phyloP scores from a whole-genome alignment of 2,113 vertebrate genomes.

The Peromyscus californicus region DNA sequence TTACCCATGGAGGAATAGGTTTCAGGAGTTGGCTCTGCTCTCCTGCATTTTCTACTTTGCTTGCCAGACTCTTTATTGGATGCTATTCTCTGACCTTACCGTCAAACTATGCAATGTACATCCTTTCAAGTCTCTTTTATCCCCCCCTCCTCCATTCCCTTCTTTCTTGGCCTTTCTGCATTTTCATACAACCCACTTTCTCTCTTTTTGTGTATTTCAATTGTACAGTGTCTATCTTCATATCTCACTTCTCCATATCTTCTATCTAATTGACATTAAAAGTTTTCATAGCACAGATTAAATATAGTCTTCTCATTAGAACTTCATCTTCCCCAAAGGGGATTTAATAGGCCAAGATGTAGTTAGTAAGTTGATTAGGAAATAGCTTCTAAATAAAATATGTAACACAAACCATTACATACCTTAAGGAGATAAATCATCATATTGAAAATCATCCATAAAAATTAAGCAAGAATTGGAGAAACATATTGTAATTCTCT shows the following conservation, averaged over 20 bases:
- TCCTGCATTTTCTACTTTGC: neutral
- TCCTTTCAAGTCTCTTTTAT: neutral
- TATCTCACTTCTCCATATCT: neutral
- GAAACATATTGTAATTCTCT: neutral
- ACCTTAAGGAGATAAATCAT: neutral
- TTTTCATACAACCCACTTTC: neutral
- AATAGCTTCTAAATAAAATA: neutral
- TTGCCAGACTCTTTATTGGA: neutral
- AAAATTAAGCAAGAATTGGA: neutral
- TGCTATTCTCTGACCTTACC: neutral
- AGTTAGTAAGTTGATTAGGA: neutral
- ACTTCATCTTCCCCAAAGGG: neutral
- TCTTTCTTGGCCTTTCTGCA: neutral
- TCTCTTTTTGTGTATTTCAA: neutral
- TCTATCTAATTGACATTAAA: neutral
- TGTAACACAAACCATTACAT: neutral
- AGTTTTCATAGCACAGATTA: neutral
- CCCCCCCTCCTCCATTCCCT: neutral
- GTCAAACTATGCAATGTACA: neutral
- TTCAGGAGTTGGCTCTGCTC: neutral
- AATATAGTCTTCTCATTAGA: neutral
- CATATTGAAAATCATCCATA: conserved; percentile 9
- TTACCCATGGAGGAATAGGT: neutral
- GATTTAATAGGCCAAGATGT: neutral
- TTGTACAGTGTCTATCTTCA: neutral